These are phyloP conservation scores for Aelia acuminata DNA, from an alignment of 2,888 invertebrate species.

Conservation along the genomic window DNA sequence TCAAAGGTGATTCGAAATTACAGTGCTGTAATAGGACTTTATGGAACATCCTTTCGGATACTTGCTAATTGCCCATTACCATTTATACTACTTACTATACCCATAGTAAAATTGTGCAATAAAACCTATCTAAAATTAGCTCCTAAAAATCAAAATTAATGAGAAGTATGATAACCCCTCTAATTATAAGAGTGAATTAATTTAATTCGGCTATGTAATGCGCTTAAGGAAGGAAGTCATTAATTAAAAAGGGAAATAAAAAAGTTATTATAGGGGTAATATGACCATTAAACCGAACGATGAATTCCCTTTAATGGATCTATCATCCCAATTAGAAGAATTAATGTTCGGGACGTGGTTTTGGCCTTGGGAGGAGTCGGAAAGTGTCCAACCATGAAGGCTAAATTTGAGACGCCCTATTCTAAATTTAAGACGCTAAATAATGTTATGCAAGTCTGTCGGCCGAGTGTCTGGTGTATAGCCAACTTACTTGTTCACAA, in stretches of 20 bases:
- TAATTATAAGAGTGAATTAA: constrained; percentile 28
- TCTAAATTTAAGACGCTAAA: constrained; percentile 45
- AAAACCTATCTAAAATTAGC: background rate
- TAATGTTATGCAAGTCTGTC: constrained; percentile 37
- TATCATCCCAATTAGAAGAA: constrained; percentile 34
- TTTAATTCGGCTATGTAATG: constrained; percentile 15
- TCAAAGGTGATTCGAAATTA: background rate
- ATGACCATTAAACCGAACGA: constrained; percentile 13
- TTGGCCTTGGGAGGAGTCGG: constrained; percentile 24
- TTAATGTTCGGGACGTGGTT: background rate
- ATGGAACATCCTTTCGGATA: background rate
- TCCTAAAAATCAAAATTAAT: constrained; percentile 31
- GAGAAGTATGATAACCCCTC: background rate
- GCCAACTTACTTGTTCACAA: background rate
- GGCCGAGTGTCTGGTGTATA: constrained; percentile 11
- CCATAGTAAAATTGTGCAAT: background rate
- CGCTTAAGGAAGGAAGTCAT: constrained; percentile 9
- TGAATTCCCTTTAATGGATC: constrained; percentile 20
- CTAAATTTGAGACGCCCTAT: constrained; percentile 4
- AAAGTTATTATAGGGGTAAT: constrained; percentile 18
- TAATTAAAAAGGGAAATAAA: constrained; percentile 12
- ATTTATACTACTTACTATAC: background rate
- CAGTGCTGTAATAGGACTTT: background rate
- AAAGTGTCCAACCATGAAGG: constrained; percentile 36
- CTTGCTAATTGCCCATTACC: background rate